Conservation (phyloP, 2,797 vertebrate genomes). For the Allobates femoralis region DNA sequence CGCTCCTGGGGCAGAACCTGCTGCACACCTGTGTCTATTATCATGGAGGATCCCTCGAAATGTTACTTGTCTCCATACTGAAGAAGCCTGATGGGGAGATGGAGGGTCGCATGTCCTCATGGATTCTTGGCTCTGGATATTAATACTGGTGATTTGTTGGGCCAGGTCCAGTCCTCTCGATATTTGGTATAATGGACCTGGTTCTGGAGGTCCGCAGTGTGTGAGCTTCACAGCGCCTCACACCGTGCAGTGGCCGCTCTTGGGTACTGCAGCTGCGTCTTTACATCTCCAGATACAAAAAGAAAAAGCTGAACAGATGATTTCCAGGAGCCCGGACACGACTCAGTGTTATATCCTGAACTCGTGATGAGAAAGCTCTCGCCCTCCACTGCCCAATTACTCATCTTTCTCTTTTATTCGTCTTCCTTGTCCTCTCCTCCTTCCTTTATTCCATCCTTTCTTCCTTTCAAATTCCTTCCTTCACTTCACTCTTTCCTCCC, state of each 20-base stretch:
- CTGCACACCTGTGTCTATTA: neutral
- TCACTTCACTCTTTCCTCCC: too few species aligned
- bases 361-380: slow-evolving; percentile 72
- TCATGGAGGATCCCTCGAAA: neutral
- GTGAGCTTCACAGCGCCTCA: too few species aligned
- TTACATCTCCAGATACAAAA: too few species aligned
- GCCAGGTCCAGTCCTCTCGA: neutral
- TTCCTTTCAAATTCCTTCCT: neutral
- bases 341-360: neutral
- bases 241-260: too few species aligned
- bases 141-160: neutral
- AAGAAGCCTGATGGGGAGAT: neutral
- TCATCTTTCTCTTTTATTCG: neutral
- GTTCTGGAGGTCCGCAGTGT: too few species aligned
- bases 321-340: neutral
- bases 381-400: neutral
- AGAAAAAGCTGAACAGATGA: neutral
- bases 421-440: too few species aligned
- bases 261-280: too few species aligned
- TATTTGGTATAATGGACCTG: too few species aligned
- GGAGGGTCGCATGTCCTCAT: neutral
- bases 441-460: neutral
- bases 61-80: neutral
- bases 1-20: neutral
- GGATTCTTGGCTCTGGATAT: neutral